Percentiles rank a stretch among this genome's conserved stretches.
These are phyloP conservation scores for Ondatra zibethicus DNA, from an alignment of 2,113 vertebrate genomes.

Conservation along the genomic window DNA sequence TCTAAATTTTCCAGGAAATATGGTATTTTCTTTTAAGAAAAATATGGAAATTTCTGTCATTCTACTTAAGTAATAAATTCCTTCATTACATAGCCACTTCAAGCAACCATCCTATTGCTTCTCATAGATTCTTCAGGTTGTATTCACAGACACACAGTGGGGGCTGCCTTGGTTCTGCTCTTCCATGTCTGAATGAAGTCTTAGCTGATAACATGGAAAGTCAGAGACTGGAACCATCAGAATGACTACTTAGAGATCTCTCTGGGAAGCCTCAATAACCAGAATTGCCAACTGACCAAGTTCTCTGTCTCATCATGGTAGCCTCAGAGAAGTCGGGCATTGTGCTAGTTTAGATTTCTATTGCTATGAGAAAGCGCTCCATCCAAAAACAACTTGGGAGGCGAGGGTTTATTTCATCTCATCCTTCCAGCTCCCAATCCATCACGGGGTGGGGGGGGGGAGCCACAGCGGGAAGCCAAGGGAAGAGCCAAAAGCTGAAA, in stretches of 20 bases:
- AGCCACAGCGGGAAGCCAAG: neutral
- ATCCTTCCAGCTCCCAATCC: neutral
- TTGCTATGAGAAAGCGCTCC: neutral
- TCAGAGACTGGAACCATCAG: neutral
- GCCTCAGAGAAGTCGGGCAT: neutral
- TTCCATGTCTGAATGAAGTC: neutral
- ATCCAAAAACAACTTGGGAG: neutral
- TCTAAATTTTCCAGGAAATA: constrained; percentile 1
- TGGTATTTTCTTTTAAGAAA: neutral
- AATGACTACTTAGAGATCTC: neutral
- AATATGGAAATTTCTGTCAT: neutral
- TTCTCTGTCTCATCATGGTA: neutral
- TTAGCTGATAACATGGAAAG: neutral
- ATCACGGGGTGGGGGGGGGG: too few species aligned
- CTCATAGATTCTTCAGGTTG: neutral
- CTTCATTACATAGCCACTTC: neutral
- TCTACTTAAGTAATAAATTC: constrained; percentile 33
- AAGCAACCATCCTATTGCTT: neutral
- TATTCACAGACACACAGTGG: neutral
- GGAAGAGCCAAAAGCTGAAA: neutral
- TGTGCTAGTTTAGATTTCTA: neutral
- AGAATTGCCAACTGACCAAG: neutral
- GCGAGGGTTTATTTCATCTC: neutral
- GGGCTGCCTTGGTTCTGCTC: neutral
- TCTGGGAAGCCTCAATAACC: neutral